Percentiles rank a stretch among this genome's conserved stretches.
phyloP scores from a whole-genome alignment of 2,888 invertebrate genomes.

The Scaeva pyrastri region DNA sequence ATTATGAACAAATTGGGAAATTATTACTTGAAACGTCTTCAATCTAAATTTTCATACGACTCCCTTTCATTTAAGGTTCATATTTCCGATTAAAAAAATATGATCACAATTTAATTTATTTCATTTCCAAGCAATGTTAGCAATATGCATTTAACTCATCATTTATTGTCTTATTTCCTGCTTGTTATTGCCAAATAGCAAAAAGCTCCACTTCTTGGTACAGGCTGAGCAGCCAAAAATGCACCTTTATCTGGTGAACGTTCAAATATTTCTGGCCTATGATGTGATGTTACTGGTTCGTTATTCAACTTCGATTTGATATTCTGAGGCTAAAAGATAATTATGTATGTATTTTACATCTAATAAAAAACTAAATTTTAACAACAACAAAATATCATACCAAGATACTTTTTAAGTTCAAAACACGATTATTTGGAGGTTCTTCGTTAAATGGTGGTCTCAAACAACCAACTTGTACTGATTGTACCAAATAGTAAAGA shows the following conservation, averaged over 20 bases:
- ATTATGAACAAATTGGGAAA: no score
- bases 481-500: conserved; percentile 85
- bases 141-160: background rate
- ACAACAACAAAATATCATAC: conserved; percentile 78
- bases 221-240: conserved; percentile 85
- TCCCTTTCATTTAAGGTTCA: no score
- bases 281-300: background rate
- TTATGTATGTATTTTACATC: no score
- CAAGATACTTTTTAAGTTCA: conserved; percentile 83
- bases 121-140: background rate
- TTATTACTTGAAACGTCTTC: no score
- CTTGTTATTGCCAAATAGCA: conserved; percentile 86
- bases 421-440: conserved; percentile 84
- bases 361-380: background rate
- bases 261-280: conserved; percentile 83
- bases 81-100: no score
- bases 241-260: conserved; percentile 86
- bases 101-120: no score
- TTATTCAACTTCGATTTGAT: conserved; percentile 22
- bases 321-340: conserved; percentile 39
- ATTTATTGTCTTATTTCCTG: conserved; percentile 47
- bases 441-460: conserved; percentile 84
- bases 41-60: no score
- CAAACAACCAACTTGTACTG: conserved; percentile 84
- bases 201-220: conserved; percentile 86